These are phyloP conservation scores for Trogon surrucura DNA, from an alignment of 2,113 vertebrate genomes.

Conservation along the genomic window DNA sequence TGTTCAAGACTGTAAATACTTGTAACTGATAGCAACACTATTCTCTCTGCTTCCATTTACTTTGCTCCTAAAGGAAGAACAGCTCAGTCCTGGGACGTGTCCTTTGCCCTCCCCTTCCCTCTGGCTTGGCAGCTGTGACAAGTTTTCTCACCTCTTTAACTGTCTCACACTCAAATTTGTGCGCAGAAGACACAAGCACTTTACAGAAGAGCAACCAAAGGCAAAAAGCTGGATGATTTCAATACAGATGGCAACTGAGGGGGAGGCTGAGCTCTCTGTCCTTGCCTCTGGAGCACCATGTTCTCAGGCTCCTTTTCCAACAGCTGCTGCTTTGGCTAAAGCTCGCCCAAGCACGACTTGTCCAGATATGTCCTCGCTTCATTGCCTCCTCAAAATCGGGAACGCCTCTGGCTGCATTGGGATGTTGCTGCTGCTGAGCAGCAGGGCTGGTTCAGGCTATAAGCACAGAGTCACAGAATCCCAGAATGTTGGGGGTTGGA, in stretches of 20 bases:
- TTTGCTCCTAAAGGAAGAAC: not conserved
- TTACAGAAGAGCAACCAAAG: not conserved
- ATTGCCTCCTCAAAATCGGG: not conserved
- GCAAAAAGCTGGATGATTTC: not conserved
- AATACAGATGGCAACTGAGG: not conserved
- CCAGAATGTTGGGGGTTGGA: no score
- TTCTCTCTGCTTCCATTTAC: not conserved
- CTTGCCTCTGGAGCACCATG: not conserved
- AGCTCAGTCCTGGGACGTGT: not conserved
- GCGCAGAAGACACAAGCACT: not conserved
- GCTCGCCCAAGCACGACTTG: not conserved
- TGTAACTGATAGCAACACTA: not conserved
- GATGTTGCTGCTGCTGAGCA: not conserved
- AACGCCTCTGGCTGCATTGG: not conserved
- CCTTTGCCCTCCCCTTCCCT: not conserved
- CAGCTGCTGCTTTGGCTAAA: not conserved
- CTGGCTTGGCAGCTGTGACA: not conserved
- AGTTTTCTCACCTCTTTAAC: not conserved
- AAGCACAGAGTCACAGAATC: no score
- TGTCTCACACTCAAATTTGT: not conserved
- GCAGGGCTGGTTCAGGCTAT: rapidly evolving
- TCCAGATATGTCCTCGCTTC: rapidly evolving
- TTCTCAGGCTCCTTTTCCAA: not conserved
- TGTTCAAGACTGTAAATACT: not conserved
- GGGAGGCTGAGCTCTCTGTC: not conserved